A percentile compares a stretch with the other conserved stretches of the same genome.
Evolutionary conservation across 1,140 invertebrate genomes (phyloP).

Genomic region (Solen grandis): DNA sequence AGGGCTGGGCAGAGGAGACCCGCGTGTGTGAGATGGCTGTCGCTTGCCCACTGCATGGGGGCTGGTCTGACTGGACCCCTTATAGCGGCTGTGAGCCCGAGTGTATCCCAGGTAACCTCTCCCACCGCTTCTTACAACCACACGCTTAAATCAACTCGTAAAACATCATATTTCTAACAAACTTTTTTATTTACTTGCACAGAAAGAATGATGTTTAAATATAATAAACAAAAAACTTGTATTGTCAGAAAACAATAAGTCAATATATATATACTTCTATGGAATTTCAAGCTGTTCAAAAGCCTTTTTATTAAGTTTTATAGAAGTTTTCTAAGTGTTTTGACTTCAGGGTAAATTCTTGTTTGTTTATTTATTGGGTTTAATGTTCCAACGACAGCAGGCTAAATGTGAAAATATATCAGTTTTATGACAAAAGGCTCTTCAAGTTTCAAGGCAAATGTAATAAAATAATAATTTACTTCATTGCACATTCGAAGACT

Average conservation of each 20-base stretch:
- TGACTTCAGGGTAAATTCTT: too few relatives aligned
- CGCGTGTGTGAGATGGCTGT: conserved; percentile 49
- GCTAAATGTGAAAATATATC: too few relatives aligned
- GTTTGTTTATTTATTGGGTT: too few relatives aligned
- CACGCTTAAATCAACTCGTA: too few relatives aligned
- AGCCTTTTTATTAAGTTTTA: too few relatives aligned
- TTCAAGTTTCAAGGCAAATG: too few relatives aligned
- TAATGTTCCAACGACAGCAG: too few relatives aligned
- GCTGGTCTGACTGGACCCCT: conserved; percentile 73
- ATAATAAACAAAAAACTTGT: background rate
- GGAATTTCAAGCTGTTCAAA: background rate
- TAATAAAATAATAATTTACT: too few relatives aligned
- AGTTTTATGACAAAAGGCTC: too few relatives aligned
- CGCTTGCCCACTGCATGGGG: conserved; percentile 63
- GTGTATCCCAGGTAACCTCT: conserved; percentile 36
- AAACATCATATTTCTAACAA: background rate
- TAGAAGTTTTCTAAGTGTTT: too few relatives aligned
- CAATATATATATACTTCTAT: background rate
- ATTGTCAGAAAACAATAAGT: background rate
- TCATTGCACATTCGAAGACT: too few relatives aligned
- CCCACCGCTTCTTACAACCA: too few relatives aligned
- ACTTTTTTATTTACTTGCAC: background rate
- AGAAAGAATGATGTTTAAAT: background rate
- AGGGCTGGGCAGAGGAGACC: conserved; percentile 58
- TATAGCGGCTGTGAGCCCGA: conserved; percentile 27